phyloP scores from a whole-genome alignment of 2,797 vertebrate genomes.

The Steatocranus sp. region DNA sequence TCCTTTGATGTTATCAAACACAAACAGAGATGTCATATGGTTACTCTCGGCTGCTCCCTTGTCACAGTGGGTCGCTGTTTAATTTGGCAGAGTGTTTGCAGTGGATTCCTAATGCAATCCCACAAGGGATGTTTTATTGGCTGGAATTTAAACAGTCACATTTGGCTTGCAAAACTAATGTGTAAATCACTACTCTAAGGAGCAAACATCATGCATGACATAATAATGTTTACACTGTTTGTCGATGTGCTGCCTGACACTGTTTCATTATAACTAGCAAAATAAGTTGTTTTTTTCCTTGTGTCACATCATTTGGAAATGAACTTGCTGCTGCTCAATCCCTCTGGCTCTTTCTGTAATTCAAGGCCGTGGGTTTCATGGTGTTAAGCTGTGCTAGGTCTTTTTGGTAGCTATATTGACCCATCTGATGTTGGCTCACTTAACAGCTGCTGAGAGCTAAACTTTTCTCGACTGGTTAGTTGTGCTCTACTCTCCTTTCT shows the following conservation, averaged over 20 bases:
- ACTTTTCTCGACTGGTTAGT: not conserved
- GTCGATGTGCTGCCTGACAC: not conserved
- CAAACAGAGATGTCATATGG: not conserved
- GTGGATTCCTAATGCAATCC: not conserved
- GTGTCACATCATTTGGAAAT: not conserved
- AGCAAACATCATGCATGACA: not conserved
- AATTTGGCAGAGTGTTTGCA: not conserved
- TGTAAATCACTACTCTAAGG: not conserved
- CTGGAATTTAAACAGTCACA: not conserved
- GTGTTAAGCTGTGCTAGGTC: not conserved
- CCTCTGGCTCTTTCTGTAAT: not conserved
- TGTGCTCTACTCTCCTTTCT: not conserved
- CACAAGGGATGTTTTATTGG: not conserved
- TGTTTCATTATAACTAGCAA: not conserved
- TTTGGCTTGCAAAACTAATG: not conserved
- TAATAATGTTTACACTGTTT: not conserved
- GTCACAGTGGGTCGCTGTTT: not conserved
- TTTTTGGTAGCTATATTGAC: not conserved
- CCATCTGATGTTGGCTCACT: not conserved
- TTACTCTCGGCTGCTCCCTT: not conserved
- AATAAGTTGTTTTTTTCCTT: not conserved
- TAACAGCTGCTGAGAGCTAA: not conserved
- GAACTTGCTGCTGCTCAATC: not conserved
- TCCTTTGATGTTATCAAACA: not conserved
- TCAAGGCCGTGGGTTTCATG: not conserved